A percentile compares a stretch with the other conserved stretches of the same genome.
phyloP scores from a whole-genome alignment of 2,113 vertebrate genomes.

The Otus sunia region DNA sequence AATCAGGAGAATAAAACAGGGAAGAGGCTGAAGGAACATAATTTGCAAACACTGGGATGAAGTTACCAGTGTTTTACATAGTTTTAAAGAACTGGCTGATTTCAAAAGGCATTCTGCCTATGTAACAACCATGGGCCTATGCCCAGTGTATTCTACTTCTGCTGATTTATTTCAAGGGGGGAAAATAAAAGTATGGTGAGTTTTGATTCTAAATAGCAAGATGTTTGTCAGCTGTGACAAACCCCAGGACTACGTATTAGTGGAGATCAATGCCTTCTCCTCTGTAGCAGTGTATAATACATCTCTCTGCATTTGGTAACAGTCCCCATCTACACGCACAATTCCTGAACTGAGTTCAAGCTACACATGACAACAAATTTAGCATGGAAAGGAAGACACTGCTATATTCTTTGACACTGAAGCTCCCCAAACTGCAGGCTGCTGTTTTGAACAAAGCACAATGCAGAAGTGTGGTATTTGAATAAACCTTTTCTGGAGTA shows the following conservation, averaged over 20 bases:
- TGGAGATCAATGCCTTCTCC: background rate
- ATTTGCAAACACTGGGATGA: background rate
- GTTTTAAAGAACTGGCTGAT: background rate
- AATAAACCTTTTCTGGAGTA: conserved; percentile 1
- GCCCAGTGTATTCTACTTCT: too few relatives aligned
- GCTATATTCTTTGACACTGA: background rate
- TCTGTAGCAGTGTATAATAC: background rate
- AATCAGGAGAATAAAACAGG: background rate
- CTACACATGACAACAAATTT: background rate
- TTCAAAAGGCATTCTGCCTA: background rate
- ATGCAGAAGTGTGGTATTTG: background rate
- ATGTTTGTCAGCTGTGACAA: background rate
- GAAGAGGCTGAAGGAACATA: background rate
- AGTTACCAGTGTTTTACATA: background rate
- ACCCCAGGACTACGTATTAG: background rate
- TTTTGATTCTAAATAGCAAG: background rate
- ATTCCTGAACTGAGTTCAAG: background rate
- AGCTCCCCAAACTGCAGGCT: background rate
- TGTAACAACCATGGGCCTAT: background rate
- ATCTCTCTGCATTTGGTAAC: background rate
- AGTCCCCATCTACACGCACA: background rate
- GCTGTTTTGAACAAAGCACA: background rate
- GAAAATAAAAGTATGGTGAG: background rate
- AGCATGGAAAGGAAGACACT: background rate
- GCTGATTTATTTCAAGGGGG: background rate